Evolutionary conservation across 2,797 vertebrate species (phyloP).

Genomic region (Atherinosoma microstoma): DNA sequence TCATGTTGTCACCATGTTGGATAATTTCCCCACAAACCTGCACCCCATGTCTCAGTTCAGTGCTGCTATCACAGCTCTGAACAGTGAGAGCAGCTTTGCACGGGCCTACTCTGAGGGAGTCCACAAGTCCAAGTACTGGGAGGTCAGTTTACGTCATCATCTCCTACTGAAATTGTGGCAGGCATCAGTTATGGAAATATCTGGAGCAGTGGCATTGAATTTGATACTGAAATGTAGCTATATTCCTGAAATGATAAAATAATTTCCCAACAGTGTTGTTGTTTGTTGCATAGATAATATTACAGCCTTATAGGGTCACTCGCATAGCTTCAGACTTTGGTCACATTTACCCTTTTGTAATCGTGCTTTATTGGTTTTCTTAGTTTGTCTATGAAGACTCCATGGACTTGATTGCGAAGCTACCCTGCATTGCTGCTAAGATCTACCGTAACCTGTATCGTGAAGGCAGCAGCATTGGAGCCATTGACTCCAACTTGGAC

Average conservation of each 20-base stretch:
- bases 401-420: conserved; percentile 97
- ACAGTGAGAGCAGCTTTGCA: conserved; percentile 95
- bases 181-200: background rate
- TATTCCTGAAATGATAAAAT: background rate
- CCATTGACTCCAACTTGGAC: conserved; percentile 95
- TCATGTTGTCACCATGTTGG: conserved; percentile 97
- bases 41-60: conserved; percentile 99
- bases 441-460: conserved; percentile 98
- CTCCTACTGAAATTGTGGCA: background rate
- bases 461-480: conserved; percentile 96
- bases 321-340: background rate
- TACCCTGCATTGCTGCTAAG: conserved; percentile 96
- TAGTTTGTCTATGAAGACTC: conserved; percentile 95
- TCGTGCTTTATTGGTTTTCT: background rate
- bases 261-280: background rate
- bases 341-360: background rate
- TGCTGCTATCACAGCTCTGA: conserved; percentile 94
- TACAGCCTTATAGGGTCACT: background rate
- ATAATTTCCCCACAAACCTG: conserved; percentile 97
- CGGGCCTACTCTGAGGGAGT: conserved; percentile 93
- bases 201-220: background rate
- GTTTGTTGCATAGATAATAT: background rate
- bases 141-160: conserved; percentile 80
- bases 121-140: conserved; percentile 95
- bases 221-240: background rate